Conservation (phyloP, 2,797 vertebrate genomes). For the Gadopsis bispinosus region DNA sequence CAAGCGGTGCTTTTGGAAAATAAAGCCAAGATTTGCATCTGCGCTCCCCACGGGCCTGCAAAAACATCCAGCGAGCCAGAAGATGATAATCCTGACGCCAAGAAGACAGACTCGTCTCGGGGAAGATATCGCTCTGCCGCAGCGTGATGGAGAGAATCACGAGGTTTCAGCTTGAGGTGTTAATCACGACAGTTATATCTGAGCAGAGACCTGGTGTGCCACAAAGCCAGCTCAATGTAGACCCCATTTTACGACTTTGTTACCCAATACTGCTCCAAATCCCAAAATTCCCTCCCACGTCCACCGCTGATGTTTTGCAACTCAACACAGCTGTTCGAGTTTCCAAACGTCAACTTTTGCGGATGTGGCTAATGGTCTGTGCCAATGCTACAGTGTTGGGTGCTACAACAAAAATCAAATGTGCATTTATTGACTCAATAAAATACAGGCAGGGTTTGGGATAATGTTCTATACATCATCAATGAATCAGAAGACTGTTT, state of each 20-base stretch:
- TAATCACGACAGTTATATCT: not conserved
- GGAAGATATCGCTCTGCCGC: slow-evolving; percentile 23
- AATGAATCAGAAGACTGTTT: not conserved
- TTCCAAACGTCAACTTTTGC: not conserved
- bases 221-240: no score
- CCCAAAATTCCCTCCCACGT: not conserved
- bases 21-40: slow-evolving; percentile 64
- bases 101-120: slow-evolving; percentile 21
- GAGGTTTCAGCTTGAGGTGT: not conserved
- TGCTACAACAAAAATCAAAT: not conserved
- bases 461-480: not conserved
- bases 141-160: not conserved
- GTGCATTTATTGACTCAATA: not conserved
- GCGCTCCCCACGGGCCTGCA: slow-evolving; percentile 42
- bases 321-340: slow-evolving; percentile 11
- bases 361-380: not conserved
- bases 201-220: slow-evolving; percentile 6
- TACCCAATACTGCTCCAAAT: not conserved
- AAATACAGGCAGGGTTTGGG: not conserved
- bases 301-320: slow-evolving; percentile 3
- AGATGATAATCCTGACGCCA: slow-evolving; percentile 33
- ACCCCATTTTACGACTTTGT: not conserved
- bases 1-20: slow-evolving; percentile 36
- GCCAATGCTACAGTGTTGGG: not conserved
- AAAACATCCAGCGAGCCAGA: slow-evolving; percentile 55